Evolutionary conservation across 2,113 vertebrate species (phyloP).

Genomic region (Montifringilla adamsi): DNA sequence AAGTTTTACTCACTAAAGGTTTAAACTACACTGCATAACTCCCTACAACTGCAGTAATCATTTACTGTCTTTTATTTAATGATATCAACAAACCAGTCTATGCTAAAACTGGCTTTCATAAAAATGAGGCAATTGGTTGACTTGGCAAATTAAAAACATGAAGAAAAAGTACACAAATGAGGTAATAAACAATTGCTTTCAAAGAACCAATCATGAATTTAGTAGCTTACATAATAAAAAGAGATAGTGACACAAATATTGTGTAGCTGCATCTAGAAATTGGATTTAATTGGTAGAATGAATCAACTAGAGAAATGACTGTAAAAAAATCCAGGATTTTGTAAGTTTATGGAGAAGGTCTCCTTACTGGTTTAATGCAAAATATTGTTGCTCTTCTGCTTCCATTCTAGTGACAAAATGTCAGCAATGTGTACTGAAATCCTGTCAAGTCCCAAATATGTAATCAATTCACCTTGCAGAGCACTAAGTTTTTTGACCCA

Average conservation of each 20-base stretch:
- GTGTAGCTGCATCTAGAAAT: neutral
- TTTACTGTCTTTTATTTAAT: constrained; percentile 21
- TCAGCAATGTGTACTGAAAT: neutral
- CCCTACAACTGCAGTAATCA: neutral
- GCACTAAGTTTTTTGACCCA: neutral
- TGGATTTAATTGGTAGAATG: neutral
- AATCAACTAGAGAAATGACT: neutral
- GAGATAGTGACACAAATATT: neutral
- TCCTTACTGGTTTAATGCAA: neutral
- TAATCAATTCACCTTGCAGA: neutral
- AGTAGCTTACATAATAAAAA: neutral
- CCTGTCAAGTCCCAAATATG: neutral
- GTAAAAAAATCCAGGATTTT: neutral
- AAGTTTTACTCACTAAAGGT: neutral
- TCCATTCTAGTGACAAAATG: neutral
- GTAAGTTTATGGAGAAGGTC: neutral
- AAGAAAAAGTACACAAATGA: neutral
- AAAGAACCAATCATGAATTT: neutral
- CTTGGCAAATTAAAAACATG: neutral
- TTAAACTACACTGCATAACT: constrained; percentile 10
- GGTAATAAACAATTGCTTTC: constrained; percentile 24
- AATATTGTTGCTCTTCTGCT: neutral
- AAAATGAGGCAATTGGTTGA: constrained; percentile 21
- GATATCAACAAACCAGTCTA: neutral
- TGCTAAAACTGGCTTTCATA: constrained; percentile 27